A percentile compares a stretch with the other conserved stretches of the same genome.
Evolutionary conservation across 2,113 vertebrate genomes (phyloP).

Genomic region (Accipiter cooperii): DNA sequence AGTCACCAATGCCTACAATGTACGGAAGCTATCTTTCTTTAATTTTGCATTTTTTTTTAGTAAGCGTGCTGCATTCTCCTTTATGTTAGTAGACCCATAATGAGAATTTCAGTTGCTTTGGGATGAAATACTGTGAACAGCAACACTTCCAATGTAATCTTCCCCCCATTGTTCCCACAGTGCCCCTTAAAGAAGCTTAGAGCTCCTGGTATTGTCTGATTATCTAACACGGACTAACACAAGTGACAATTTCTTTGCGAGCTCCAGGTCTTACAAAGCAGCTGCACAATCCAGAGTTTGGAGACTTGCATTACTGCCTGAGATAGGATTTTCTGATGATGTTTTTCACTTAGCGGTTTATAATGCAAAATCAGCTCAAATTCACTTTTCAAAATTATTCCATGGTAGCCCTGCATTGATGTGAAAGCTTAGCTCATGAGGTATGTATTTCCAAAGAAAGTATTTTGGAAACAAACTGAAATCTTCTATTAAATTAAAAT

Average conservation of each 20-base stretch:
- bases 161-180: background rate
- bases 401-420: background rate
- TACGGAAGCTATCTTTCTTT: background rate
- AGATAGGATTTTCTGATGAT: background rate
- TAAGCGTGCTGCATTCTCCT: rapidly evolving
- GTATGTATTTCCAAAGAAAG: background rate
- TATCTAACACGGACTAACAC: background rate
- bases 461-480: background rate
- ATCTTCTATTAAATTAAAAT: background rate
- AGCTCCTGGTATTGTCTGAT: background rate
- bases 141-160: background rate
- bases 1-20: background rate
- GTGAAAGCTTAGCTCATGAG: background rate
- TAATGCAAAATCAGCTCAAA: background rate
- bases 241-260: background rate
- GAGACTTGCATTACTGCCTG: rapidly evolving
- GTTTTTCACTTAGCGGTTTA: background rate
- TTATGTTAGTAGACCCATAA: background rate
- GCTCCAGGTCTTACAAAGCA: background rate
- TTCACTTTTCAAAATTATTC: background rate
- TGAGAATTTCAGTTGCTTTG: background rate
- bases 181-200: background rate
- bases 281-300: background rate
- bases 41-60: background rate
- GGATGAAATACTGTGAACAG: background rate